These are phyloP conservation scores for Petromus typicus DNA, from an alignment of 2,113 vertebrate genomes.

Conservation along the genomic window DNA sequence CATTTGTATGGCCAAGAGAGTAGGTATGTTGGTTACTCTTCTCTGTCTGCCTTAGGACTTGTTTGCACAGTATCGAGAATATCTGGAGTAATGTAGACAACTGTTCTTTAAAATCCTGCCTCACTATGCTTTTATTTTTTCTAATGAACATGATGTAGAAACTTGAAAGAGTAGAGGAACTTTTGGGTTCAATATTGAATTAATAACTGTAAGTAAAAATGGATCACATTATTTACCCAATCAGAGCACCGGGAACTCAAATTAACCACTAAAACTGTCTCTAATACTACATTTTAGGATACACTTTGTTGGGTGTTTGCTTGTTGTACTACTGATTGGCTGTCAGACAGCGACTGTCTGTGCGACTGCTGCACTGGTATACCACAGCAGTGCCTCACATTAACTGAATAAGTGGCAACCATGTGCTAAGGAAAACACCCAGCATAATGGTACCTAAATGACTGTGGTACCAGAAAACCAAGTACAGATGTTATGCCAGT, in stretches of 20 bases:
- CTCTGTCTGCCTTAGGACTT: background rate
- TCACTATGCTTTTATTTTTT: background rate
- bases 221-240: background rate
- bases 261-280: slow-evolving; percentile 39
- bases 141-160: background rate
- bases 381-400: background rate
- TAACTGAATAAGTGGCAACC: background rate
- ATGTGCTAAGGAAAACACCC: background rate
- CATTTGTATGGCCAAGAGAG: background rate
- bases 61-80: background rate
- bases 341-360: slow-evolving; percentile 13
- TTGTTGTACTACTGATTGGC: background rate
- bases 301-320: slow-evolving; percentile 13
- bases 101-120: background rate
- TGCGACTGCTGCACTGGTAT: background rate
- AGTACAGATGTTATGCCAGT: background rate
- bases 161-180: slow-evolving; percentile 10
- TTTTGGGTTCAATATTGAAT: slow-evolving; percentile 38
- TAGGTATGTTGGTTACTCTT: background rate
- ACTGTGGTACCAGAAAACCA: background rate
- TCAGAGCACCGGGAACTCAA: background rate
- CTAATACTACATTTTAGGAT: background rate
- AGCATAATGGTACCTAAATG: background rate
- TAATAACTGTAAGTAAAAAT: slow-evolving; percentile 13
- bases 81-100: background rate